Base-by-base conservation (phyloP, 1,140 invertebrate genomes). In the Tetraneura akinire region DNA sequence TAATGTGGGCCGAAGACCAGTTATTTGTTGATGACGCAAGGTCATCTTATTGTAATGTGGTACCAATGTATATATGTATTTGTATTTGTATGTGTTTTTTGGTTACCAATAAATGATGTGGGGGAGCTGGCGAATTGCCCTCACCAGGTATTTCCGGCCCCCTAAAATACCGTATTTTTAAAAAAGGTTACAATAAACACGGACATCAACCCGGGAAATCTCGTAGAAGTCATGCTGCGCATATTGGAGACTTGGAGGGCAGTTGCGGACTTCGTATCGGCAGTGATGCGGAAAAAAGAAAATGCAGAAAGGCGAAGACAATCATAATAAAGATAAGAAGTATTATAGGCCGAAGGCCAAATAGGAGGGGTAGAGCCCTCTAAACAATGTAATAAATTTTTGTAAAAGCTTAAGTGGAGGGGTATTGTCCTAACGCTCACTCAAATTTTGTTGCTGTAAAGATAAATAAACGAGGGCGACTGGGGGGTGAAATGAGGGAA, bases 401-500 rank as follows among this genome's bases (percentile, higher is more conserved):
- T 60, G 55, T 60, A 29, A 60, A 26, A 60, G 55, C 16, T n/a
- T 9, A 23, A 60, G 55, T 26, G 0, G 1, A 60, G 55, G 55
- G 55, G 55, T 1, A 60, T 60, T 60, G 55, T 60, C 55, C 55
- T 4, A 29, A 60, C 1, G 55, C 55, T 60, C 1, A 60, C 55
- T 60, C 26, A 60, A 3, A 60, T n/a, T n/a, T n/a, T n/a, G n/a
- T n/a, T n/a, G n/a, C n/a, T 13, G 23, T 21, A 21, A 60, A 18
- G 11, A 29, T 60, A 26, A 60, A 60, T 60, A 60, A 60, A 60
- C 26, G 55, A 60, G 23, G 55, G 55, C n/a, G n/a, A n/a, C n/a
- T n/a, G n/a, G n/a, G n/a, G n/a, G n/a, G n/a, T n/a, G n/a, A n/a
- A n/a, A n/a, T n/a, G n/a, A n/a, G n/a, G n/a, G n/a, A n/a, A n/a